Evolutionary conservation across 2,888 invertebrate genomes (phyloP), one percentile per base, ranked within the genome.

Genomic region (Agrypnus murinus): DNA sequence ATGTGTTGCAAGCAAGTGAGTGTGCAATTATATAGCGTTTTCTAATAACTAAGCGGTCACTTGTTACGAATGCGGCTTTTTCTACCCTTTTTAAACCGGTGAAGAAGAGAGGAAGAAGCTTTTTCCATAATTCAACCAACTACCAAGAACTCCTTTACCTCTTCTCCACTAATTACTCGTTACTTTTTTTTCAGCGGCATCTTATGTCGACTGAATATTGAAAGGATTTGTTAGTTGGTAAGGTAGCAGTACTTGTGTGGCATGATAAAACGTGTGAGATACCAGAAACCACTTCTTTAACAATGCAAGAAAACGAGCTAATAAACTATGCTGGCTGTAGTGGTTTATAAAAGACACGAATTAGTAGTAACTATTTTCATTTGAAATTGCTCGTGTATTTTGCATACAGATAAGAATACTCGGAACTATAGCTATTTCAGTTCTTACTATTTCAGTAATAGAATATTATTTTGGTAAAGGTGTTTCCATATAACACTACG

Each of bases 31-130:
- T n/a, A n/a, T 65, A 50, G 65, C 40, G 45, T 72, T 70, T 25
- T 72, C 72, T 72, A 72, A 72, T 72, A 69, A 72, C 72, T 65
- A 65, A 60, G 69, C 69, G 72, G 72, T 31, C 40, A 55, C 57
- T 65, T 65, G 50, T 58, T 66, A 65, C 60, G 55, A 60, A 63
- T 62, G 62, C 62, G 17, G 57, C 71, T 59, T 63, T 67, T 66
- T 71, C 15, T 36, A 32, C n/a, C n/a, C n/a, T n/a, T n/a, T 14
- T 15, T 34, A 36, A 1, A 12, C 34, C 36, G 55, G 36, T n/a
- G n/a, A n/a, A 55, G 55, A 55, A 55, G 55, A 55, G 36, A 36
- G 12, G 40, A 40, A 8, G 36, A 36, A 15, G 55, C 71, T 59
- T 58, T 67, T 66, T 71, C 66, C 67, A 71, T 71, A 67, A 71